These are phyloP conservation scores for Parus major DNA, from an alignment of 2,113 vertebrate species.

Conservation along the genomic window DNA sequence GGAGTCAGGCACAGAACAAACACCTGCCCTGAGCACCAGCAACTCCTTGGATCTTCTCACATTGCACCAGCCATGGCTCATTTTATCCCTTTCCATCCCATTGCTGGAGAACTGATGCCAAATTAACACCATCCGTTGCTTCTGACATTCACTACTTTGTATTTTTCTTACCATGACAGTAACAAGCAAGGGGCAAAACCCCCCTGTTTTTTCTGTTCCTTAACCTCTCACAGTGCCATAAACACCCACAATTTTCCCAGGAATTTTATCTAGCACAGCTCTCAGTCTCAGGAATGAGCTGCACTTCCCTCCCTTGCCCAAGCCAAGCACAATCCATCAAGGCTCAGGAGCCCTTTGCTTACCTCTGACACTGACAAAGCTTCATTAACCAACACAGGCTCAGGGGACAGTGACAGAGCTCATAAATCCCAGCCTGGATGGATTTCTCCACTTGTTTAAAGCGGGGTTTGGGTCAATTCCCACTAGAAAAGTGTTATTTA, in stretches of 20 bases:
- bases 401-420: neutral
- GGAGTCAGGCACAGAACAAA: neutral
- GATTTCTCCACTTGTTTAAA: slow-evolving; percentile 26
- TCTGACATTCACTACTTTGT: neutral
- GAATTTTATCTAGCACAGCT: neutral
- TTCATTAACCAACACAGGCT: neutral
- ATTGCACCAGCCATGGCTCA: neutral
- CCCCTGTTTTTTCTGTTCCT: neutral
- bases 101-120: slow-evolving; percentile 49
- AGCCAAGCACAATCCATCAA: neutral
- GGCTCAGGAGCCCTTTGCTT: neutral
- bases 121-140: neutral
- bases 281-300: neutral
- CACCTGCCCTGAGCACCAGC: neutral
- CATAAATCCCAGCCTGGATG: slow-evolving; percentile 8
- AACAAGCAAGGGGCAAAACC: neutral
- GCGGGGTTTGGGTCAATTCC: slow-evolving; percentile 26
- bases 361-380: neutral
- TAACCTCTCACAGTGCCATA: neutral
- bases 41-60: neutral
- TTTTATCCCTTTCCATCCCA: neutral
- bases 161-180: slow-evolving; percentile 15
- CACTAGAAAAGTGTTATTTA: neutral
- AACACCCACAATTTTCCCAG: neutral
- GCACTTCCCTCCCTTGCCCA: neutral